A percentile compares a stretch with the other conserved stretches of the same genome.
phyloP scores from a whole-genome alignment of 2,888 invertebrate species.

The Cistogaster globosa region DNA sequence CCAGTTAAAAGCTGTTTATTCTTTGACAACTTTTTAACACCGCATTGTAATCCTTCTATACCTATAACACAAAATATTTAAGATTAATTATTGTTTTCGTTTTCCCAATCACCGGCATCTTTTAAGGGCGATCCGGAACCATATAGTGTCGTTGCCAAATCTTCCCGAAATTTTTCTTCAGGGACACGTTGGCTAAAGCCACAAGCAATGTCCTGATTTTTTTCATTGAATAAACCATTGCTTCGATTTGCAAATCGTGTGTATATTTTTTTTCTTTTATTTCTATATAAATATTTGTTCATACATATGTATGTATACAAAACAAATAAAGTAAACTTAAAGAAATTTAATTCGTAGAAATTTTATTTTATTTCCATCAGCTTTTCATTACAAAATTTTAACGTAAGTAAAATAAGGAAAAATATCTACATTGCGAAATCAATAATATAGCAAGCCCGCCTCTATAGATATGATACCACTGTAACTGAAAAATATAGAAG shows the following conservation, averaged over 20 bases:
- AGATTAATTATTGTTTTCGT: neutral
- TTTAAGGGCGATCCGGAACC: slow-evolving; percentile 2
- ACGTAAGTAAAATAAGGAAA: neutral
- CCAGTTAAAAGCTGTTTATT: slow-evolving; percentile 5
- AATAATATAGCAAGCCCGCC: neutral
- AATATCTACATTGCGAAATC: neutral
- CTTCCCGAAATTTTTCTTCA: neutral
- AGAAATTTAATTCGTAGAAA: no score
- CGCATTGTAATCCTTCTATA: neutral
- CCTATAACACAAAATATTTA: neutral
- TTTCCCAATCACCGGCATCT: slow-evolving; percentile 6
- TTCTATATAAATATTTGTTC: neutral
- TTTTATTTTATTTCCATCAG: neutral
- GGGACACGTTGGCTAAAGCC: neutral
- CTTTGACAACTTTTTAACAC: neutral
- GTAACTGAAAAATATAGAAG: neutral
- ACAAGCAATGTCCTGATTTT: neutral
- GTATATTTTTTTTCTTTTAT: slow-evolving; percentile 14
- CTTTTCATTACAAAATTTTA: neutral
- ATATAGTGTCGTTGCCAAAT: neutral
- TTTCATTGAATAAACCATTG: neutral
- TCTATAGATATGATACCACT: neutral
- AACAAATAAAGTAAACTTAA: neutral
- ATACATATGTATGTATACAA: no score
- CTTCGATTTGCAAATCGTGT: neutral